Evolutionary conservation across 2,888 invertebrate species (phyloP), one percentile per base, ranked within the genome.

Genomic region (Ophonus ardosiacus): DNA sequence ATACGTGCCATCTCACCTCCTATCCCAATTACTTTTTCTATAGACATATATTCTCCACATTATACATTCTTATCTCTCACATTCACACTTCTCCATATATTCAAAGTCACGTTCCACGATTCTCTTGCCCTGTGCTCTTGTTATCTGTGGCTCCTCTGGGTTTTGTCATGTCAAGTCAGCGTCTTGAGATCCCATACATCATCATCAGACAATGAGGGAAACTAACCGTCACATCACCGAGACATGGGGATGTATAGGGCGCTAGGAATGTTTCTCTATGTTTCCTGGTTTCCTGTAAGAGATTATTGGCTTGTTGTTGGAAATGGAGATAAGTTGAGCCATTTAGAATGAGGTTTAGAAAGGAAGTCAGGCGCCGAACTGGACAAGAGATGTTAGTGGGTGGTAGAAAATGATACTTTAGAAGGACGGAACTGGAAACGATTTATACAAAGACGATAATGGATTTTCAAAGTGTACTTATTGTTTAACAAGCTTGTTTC

Each of bases 201-300:
- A 81, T 81, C 81, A 81, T 81, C 24, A 21, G 51, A 63, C 63
- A 81, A 51, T 81, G 18, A 43, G n/a, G 0, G 68, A 24, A 63
- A 59, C 59, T 63, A 18, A 21, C 63, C 63, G 63, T 81, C 65
- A 43, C 71, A 61, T 63, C 81, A 31, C 31, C 31, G 31, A 31
- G 31, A 31, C 31, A 31, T 31, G 5, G 31, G 31, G 31, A 31
- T 31, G 43, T 51, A 13, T 51, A 51, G 43, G 13, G 43, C 43
- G 10, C 31, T 31, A 51, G 10, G 43, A 13, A 51, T 51, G 43
- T 51, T 51, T 51, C 43, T 13, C 13, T 51, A 31, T 31, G 43
- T 51, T 51, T 51, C 43, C 43, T 51, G 43, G 31, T 31, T 31
- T 31, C 31, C 31, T 31, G 31, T 31, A 31, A 6, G 31, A 31